A percentile compares a stretch with the other conserved stretches of the same genome.
These are phyloP conservation scores for Rosalia funebris DNA, from an alignment of 2,888 invertebrate genomes.

Conservation along the genomic window DNA sequence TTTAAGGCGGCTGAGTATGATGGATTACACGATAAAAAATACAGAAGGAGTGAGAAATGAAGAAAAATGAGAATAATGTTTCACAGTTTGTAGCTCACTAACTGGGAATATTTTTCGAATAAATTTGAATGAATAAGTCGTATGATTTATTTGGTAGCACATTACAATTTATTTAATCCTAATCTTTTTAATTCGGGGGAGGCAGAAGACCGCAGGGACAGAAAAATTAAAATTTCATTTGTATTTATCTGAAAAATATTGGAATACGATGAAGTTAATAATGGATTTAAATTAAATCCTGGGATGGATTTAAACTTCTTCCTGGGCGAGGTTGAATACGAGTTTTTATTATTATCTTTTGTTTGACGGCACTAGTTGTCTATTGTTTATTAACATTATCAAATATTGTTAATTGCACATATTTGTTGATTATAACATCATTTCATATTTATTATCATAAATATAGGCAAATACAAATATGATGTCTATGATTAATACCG, in stretches of 20 bases:
- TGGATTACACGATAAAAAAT: conserved; percentile 27
- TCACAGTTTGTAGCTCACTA: conserved; percentile 23
- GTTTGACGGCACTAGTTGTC: too few relatives aligned
- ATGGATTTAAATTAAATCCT: not conserved
- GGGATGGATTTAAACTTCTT: not conserved
- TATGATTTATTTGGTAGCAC: conserved; percentile 1
- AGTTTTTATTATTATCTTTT: too few relatives aligned
- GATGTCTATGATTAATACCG: too few relatives aligned
- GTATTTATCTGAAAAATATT: not conserved
- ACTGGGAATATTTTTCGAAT: conserved; percentile 19
- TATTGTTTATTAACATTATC: too few relatives aligned
- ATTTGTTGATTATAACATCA: too few relatives aligned
- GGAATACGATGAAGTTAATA: not conserved
- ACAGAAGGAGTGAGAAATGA: conserved; percentile 28
- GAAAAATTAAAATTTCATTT: not conserved
- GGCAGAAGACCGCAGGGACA: not conserved
- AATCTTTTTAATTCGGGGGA: not conserved
- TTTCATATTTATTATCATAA: too few relatives aligned
- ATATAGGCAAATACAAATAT: too few relatives aligned
- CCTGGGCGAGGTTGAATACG: too few relatives aligned
- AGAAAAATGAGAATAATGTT: conserved; percentile 28
- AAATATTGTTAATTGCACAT: too few relatives aligned
- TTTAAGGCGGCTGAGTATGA: conserved; percentile 19
- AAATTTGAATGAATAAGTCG: conserved; percentile 21
- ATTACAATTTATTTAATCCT: conserved; percentile 9